Evolutionary conservation across 2,888 invertebrate species (phyloP).

Genomic region (Halictus ligatus): DNA sequence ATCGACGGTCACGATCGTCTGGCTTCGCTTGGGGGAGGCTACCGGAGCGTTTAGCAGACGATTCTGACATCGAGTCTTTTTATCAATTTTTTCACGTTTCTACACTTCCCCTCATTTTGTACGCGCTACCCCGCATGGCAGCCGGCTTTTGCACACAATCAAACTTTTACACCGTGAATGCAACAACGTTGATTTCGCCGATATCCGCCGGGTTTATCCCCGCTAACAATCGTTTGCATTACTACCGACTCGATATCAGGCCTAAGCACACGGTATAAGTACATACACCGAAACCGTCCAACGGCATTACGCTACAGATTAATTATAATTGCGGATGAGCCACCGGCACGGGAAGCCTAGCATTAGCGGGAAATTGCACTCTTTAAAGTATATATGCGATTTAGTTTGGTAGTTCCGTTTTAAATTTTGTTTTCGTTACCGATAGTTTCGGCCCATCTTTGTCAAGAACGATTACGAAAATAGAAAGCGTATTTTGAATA

Average conservation of each 20-base stretch:
- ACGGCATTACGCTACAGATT: conserved; percentile 20
- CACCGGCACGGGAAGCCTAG: conserved; percentile 49
- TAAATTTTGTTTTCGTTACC: not conserved
- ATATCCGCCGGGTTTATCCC: not conserved
- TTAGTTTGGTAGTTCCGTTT: not conserved
- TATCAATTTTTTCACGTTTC: conserved; percentile 28
- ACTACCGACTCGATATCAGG: not conserved
- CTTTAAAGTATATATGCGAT: conserved; percentile 31
- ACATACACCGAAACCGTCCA: not conserved
- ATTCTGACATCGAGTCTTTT: conserved; percentile 38
- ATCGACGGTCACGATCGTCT: not conserved
- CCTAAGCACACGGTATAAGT: not conserved
- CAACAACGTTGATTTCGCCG: not conserved
- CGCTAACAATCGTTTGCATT: not conserved
- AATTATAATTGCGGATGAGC: conserved; percentile 56
- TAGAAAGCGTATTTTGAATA: conserved; percentile 26
- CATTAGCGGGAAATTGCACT: conserved; percentile 58
- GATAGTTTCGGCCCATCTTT: not conserved
- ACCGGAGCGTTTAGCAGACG: conserved; percentile 46
- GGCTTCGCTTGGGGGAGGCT: not conserved
- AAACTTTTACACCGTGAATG: conserved; percentile 13
- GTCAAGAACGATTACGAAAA: not conserved
- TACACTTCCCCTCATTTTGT: conserved; percentile 39
- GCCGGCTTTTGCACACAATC: conserved; percentile 36
- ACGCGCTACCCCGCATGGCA: conserved; percentile 52